Evolutionary conservation across 2,888 invertebrate species (phyloP).

Genomic region (Drosophila cognata): DNA sequence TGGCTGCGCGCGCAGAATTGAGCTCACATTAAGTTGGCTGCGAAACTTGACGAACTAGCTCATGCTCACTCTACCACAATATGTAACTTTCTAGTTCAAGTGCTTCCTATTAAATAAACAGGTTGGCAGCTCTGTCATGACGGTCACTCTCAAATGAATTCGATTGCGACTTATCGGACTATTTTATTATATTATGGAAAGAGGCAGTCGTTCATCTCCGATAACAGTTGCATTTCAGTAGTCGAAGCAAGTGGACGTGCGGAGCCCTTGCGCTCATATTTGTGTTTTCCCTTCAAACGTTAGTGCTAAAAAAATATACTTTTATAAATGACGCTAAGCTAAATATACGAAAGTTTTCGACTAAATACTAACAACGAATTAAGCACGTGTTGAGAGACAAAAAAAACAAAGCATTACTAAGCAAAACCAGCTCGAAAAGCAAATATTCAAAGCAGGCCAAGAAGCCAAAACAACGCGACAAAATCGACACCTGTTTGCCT

Average conservation of each 20-base stretch:
- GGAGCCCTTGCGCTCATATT: conserved; percentile 23
- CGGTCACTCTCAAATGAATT: conserved; percentile 29
- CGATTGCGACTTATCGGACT: conserved; percentile 11
- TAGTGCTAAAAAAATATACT: conserved; percentile 9
- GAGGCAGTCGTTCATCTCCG: conserved; percentile 10
- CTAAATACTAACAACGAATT: conserved; percentile 22
- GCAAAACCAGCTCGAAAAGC: conserved; percentile 22
- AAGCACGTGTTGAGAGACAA: neutral
- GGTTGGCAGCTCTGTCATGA: neutral
- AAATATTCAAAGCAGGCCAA: conserved; percentile 37
- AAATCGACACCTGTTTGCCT: conserved; percentile 65
- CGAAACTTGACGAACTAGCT: neutral
- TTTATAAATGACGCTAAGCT: conserved; percentile 26
- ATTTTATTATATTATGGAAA: conserved; percentile 13
- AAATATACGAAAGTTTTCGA: conserved; percentile 16
- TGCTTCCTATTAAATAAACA: neutral
- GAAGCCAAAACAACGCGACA: conserved; percentile 57
- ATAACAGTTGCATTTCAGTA: conserved; percentile 56
- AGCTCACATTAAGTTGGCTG: conserved; percentile 3
- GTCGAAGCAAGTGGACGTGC: conserved; percentile 31
- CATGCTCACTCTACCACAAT: neutral
- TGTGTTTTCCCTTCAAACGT: conserved; percentile 18
- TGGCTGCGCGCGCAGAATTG: conserved; percentile 9
- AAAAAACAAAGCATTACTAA: conserved; percentile 22
- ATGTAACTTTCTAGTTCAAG: neutral